These are phyloP conservation scores for Cyclura pinguis DNA, from an alignment of 2,797 vertebrate genomes.

Conservation along the genomic window DNA sequence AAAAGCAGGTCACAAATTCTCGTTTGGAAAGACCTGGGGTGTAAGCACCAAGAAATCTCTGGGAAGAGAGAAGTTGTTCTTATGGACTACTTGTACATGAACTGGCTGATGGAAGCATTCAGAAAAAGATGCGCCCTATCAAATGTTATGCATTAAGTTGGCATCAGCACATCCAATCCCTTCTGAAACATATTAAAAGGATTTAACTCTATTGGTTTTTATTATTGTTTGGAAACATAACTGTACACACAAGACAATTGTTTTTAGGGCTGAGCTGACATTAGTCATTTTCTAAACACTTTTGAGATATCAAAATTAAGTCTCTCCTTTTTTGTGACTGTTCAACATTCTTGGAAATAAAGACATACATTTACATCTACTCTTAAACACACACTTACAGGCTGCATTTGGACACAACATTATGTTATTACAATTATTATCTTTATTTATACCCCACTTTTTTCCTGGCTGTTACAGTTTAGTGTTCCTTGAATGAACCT, in stretches of 20 bases:
- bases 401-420: not conserved
- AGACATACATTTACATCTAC: not conserved
- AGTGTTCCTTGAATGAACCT: not conserved
- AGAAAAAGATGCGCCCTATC: not conserved
- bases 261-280: not conserved
- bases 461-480: not conserved
- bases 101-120: not conserved
- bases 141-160: not conserved
- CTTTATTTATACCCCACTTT: no score
- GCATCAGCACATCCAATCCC: not conserved
- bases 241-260: not conserved
- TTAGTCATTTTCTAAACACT: no score
- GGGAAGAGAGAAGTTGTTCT: not conserved
- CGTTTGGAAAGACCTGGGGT: constrained; percentile 29
- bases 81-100: not conserved
- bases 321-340: not conserved
- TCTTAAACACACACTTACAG: not conserved
- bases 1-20: constrained; percentile 22
- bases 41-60: not conserved
- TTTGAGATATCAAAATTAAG: not conserved
- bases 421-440: no score
- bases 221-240: not conserved
- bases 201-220: not conserved
- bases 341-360: not conserved
- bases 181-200: not conserved